These are phyloP conservation scores for Trachelus stipa DNA, from an alignment of 2,888 invertebrate genomes.

Conservation along the genomic window DNA sequence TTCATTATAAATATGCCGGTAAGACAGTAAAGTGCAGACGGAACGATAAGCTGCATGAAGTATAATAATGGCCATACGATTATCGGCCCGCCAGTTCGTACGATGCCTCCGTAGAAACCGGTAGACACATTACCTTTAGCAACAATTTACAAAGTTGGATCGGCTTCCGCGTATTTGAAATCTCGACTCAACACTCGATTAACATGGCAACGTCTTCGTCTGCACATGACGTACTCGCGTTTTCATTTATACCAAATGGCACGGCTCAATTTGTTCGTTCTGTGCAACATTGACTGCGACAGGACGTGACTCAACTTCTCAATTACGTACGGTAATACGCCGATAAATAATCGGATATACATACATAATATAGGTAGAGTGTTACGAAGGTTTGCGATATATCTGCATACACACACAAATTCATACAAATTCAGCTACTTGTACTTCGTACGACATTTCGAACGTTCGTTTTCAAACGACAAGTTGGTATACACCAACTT, in stretches of 20 bases:
- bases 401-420: not conserved
- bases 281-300: not conserved
- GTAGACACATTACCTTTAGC: constrained; percentile 29
- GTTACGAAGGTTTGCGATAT: not conserved
- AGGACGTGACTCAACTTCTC: not conserved
- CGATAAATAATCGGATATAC: not conserved
- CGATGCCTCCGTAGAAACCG: constrained; percentile 15
- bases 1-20: constrained; percentile 39
- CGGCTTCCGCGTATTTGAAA: not conserved
- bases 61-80: constrained; percentile 44
- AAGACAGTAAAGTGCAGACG: constrained; percentile 34
- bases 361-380: not conserved
- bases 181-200: not conserved
- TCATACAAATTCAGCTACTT: not conserved
- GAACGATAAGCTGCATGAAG: constrained; percentile 36
- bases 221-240: not conserved
- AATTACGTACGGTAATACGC: not conserved
- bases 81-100: constrained; percentile 28
- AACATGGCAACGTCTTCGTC: not conserved
- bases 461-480: not conserved
- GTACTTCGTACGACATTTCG: not conserved
- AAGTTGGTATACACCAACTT: not conserved
- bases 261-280: not conserved
- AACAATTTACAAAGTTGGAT: constrained; percentile 19
- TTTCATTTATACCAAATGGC: not conserved